Conservation (phyloP, 1,140 invertebrate species). For the Pogonus chalceus region DNA sequence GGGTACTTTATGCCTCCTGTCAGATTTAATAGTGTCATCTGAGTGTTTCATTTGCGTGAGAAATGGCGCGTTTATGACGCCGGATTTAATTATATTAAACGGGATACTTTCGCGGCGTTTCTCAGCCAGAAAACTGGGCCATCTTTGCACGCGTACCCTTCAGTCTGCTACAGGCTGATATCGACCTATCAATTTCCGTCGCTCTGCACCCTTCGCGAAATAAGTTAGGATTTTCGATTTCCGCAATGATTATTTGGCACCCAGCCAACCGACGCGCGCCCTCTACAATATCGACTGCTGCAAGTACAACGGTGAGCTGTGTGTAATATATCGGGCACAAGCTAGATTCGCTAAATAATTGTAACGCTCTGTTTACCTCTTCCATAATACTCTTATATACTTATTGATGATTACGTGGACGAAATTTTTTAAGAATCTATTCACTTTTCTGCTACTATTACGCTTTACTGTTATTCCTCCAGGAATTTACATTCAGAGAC, state of each 20-base stretch:
- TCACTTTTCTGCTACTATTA: too few species aligned
- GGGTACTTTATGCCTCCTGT: neutral
- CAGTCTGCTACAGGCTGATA: neutral
- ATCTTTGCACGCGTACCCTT: neutral
- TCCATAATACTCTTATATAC: too few species aligned
- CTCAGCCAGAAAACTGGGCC: constrained; percentile 5
- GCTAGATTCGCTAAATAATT: too few species aligned
- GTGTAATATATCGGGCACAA: neutral
- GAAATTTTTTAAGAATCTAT: too few species aligned
- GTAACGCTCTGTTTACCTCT: too few species aligned
- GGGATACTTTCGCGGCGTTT: neutral
- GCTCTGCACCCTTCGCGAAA: constrained; percentile 20
- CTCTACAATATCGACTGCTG: constrained; percentile 1
- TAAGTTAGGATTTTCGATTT: constrained; percentile 29
- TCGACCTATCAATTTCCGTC: constrained; percentile 19
- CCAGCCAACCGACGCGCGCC: constrained; percentile 14
- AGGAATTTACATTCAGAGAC: neutral
- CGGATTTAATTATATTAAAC: constrained; percentile 5
- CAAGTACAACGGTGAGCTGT: neutral
- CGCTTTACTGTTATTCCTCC: too few species aligned
- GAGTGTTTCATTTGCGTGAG: neutral
- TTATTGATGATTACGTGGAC: too few species aligned
- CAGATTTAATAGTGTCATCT: neutral
- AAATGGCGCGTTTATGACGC: neutral
- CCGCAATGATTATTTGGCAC: constrained; percentile 27